Percentiles rank a stretch among this genome's conserved stretches.
Conservation (phyloP, 2,888 invertebrate genomes). For the Tetrapedia diversipes region DNA sequence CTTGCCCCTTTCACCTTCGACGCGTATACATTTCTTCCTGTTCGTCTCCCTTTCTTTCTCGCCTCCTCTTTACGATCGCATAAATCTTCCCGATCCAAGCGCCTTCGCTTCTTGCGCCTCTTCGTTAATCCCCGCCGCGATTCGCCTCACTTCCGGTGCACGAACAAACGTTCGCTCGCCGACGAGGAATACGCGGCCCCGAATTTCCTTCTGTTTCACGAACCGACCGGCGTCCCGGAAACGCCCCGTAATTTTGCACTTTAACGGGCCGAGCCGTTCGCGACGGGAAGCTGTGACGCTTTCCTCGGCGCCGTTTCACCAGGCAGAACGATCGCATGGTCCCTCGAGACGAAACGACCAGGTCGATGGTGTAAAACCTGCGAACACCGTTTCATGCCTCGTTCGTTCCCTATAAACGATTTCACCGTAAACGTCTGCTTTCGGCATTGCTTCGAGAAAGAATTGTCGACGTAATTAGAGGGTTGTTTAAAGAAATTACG, state of each 20-base stretch:
- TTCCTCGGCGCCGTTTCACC: constrained; percentile 12
- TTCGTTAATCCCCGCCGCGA: constrained; percentile 15
- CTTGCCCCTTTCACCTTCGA: neutral
- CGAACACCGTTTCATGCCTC: neutral
- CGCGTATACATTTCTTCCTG: neutral
- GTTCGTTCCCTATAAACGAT: too few relatives aligned
- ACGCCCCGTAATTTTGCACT: constrained; percentile 62
- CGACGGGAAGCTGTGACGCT: constrained; percentile 34
- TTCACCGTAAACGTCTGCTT: too few relatives aligned
- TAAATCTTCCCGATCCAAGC: constrained; percentile 21
- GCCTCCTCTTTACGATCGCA: constrained; percentile 10
- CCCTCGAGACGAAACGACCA: constrained; percentile 44
- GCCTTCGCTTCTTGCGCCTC: neutral
- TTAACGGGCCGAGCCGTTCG: constrained; percentile 55
- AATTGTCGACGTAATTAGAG: too few relatives aligned
- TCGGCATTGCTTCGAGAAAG: neutral
- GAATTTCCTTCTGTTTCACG: constrained; percentile 49
- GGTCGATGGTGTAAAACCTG: constrained; percentile 41
- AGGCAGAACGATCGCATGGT: too few relatives aligned
- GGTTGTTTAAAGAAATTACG: too few relatives aligned
- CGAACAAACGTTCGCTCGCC: constrained; percentile 3
- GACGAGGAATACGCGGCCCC: constrained; percentile 37
- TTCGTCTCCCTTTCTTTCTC: constrained; percentile 3
- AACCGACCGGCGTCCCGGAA: constrained; percentile 51
- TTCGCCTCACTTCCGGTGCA: neutral